These are phyloP conservation scores for Macrosiphum euphorbiae DNA, from an alignment of 2,888 invertebrate genomes.

Conservation along the genomic window DNA sequence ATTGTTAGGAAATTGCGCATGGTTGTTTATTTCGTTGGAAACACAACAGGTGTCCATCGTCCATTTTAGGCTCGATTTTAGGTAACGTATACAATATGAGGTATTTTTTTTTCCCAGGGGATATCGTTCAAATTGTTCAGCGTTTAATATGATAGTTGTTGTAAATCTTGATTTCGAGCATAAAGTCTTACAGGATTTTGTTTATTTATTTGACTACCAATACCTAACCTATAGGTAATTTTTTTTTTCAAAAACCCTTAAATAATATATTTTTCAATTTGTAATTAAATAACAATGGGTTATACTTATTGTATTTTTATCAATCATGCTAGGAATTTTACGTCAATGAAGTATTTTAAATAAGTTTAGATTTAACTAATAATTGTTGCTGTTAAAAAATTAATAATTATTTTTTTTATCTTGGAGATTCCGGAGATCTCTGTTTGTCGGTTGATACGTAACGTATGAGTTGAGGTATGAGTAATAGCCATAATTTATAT, in stretches of 20 bases:
- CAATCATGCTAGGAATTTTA: neutral
- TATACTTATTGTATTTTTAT: neutral
- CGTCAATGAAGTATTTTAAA: neutral
- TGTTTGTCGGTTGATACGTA: neutral
- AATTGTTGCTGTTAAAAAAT: neutral
- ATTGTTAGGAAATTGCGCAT: constrained; percentile 42
- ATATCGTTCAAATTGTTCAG: neutral
- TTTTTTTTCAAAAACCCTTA: neutral
- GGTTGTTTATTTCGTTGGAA: constrained; percentile 25
- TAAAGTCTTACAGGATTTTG: neutral
- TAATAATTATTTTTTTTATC: neutral
- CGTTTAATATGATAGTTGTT: neutral
- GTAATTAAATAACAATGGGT: neutral
- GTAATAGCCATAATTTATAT: neutral
- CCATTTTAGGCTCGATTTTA: constrained; percentile 13
- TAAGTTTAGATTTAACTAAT: neutral
- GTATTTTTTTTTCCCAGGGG: constrained; percentile 39
- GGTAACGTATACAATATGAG: neutral
- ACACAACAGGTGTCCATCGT: constrained; percentile 56
- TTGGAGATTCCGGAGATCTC: neutral
- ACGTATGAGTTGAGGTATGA: neutral
- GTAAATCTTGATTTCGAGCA: constrained; percentile 8
- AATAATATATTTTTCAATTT: neutral
- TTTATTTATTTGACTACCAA: neutral
- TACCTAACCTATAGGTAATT: neutral